phyloP scores from a whole-genome alignment of 2,113 vertebrate genomes.

The Telmatochromis sp. region DNA sequence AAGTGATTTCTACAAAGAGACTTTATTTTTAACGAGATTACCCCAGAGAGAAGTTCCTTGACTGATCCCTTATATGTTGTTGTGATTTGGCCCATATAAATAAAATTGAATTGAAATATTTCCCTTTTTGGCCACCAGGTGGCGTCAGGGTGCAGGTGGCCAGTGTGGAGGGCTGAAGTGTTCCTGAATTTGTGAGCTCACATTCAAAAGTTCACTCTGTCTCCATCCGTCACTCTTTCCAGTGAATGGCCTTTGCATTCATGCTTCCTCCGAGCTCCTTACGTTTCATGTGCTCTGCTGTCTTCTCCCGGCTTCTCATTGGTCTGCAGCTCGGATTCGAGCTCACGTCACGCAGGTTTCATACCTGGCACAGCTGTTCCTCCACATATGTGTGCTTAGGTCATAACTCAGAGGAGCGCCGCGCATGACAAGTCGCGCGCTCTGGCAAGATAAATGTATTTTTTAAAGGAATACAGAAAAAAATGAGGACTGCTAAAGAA shows the following conservation, averaged over 20 bases:
- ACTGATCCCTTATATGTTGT: not conserved
- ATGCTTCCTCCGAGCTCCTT: not conserved
- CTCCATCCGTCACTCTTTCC: slow-evolving; percentile 55
- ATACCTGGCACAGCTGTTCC: slow-evolving; percentile 26
- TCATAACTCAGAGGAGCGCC: not conserved
- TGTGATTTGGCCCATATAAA: not conserved
- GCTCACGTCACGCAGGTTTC: slow-evolving; percentile 6
- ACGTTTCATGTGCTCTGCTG: not conserved
- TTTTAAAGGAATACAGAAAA: not conserved
- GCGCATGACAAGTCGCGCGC: not conserved
- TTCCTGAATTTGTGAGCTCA: not conserved
- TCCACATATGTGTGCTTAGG: slow-evolving; percentile 35
- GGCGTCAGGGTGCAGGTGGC: not conserved
- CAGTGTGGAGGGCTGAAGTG: not conserved
- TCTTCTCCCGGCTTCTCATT: not conserved
- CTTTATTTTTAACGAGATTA: not conserved
- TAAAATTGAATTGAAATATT: not conserved
- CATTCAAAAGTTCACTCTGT: not conserved
- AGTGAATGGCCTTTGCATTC: slow-evolving; percentile 35
- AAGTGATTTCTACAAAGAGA: not conserved
- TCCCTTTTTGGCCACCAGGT: slow-evolving; percentile 3
- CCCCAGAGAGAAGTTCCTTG: not conserved
- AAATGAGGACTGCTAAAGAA: not conserved
- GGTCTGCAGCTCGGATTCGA: not conserved
- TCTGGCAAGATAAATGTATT: not conserved